These are phyloP conservation scores for Calyptomena viridis DNA, from an alignment of 2,113 vertebrate genomes.

Conservation along the genomic window DNA sequence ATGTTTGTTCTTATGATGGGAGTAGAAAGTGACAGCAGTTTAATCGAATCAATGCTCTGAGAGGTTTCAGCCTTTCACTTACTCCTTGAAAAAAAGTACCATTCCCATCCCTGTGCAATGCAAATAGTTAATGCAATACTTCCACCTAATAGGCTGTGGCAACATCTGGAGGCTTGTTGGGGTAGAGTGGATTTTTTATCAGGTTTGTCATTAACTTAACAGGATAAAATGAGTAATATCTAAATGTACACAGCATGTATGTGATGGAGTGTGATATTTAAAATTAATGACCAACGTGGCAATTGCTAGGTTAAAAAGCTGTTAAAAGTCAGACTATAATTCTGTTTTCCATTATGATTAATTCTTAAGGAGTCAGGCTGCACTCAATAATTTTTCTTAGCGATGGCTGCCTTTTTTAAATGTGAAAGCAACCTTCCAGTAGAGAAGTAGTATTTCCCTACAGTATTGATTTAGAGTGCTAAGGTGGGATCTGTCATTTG, in stretches of 20 bases:
- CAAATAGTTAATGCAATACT: not conserved
- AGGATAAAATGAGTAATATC: not conserved
- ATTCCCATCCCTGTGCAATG: not conserved
- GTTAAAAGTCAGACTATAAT: not conserved
- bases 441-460: not conserved
- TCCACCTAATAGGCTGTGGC: not conserved
- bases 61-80: not conserved
- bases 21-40: not conserved
- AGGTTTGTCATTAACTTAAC: not conserved
- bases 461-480: not conserved
- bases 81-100: not conserved
- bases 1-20: not conserved
- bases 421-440: not conserved
- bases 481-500: accelerated
- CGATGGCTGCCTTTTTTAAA: not conserved
- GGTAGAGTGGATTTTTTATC: not conserved
- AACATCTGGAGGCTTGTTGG: not conserved
- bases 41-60: not conserved
- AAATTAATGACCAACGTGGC: not conserved
- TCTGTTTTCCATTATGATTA: not conserved
- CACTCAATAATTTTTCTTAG: not conserved
- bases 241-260: not conserved
- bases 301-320: not conserved
- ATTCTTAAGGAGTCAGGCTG: not conserved
- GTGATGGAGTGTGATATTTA: not conserved